A percentile compares a stretch with the other conserved stretches of the same genome.
These are phyloP conservation scores for Ooceraea biroi DNA, from an alignment of 1,140 invertebrate genomes.

Conservation along the genomic window DNA sequence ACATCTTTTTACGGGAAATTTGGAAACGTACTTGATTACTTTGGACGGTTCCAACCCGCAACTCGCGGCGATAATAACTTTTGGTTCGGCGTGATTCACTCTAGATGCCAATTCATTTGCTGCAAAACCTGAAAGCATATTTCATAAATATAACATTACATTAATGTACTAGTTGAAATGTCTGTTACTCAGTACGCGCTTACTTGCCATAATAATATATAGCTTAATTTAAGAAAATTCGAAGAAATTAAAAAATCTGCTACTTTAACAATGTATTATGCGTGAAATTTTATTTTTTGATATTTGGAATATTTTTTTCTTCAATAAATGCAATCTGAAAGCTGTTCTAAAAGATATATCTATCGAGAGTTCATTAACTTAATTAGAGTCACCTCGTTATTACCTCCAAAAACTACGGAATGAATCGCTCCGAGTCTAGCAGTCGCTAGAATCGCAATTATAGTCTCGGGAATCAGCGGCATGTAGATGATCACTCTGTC, in stretches of 20 bases:
- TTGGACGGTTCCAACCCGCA: conserved; percentile 95
- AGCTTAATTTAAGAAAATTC: too few species aligned
- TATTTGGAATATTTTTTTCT: background rate
- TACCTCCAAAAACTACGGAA: conserved; percentile 95
- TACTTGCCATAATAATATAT: too few species aligned
- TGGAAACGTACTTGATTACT: conserved; percentile 89
- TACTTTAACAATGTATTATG: too few species aligned
- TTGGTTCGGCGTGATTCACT: conserved; percentile 95
- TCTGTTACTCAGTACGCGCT: background rate
- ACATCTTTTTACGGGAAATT: too few species aligned
- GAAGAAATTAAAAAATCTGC: too few species aligned
- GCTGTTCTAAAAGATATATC: background rate
- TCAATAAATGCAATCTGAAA: too few species aligned
- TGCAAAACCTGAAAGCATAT: conserved; percentile 90
- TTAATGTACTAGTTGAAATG: background rate
- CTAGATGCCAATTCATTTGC: conserved; percentile 93
- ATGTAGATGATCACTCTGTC: conserved; percentile 95
- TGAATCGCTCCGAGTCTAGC: conserved; percentile 94
- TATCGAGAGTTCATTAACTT: background rate
- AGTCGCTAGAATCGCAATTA: conserved; percentile 94
- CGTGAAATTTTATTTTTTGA: too few species aligned
- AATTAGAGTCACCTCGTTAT: conserved; percentile 56
- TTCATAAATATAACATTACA: conserved; percentile 13
- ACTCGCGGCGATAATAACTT: conserved; percentile 95
- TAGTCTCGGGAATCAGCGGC: conserved; percentile 95